Base-by-base conservation (phyloP, 2,888 invertebrate species). In the Chydorus sphaericus region DNA sequence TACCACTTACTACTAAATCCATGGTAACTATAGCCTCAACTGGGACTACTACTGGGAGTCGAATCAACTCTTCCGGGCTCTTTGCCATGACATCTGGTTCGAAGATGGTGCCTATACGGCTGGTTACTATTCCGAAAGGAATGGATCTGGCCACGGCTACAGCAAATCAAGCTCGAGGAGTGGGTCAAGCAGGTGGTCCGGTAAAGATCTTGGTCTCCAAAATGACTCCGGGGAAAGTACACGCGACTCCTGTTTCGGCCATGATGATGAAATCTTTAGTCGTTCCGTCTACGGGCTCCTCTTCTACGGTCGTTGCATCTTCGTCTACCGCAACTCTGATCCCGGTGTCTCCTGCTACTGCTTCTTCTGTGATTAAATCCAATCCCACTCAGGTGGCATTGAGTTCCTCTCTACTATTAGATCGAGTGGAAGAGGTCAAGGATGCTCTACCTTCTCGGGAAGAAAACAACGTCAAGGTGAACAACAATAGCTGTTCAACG, bases 51-150 rank as follows among this genome's bases (percentile, higher is more conserved):
- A 28, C 26, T 16, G n/a, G 26, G 20, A 44, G 6, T 39, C 39
- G 44, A 10, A 36, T 52, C 16, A 52, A 18, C 26, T 52, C 52
- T 11, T 29, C 54, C 16, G 54, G 54, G 16, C 28, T 48, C 11
- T 53, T 57, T 39, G 44, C 30, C 20, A 50, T 59, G 44, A 60
- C 61, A 3, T 58, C 62, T 26, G 64, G 65, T n/a, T 62, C 65
- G n/a, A 68, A 67, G 61, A 64, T 67, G 63, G 64, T 68, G n/a
- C 67, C 68, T 6, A 66, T 68, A 48, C 66, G 67, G 54, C 59
- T 68, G 16, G 65, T 68, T 8, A 66, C 65, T 14, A 57, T 67
- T 49, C 66, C 67, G 10, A 64, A 65, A 55, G 63, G 63, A 48
- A 58, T 59, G 31, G 28, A 31, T 16, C n/a, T 55, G 4, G 14